Base-by-base conservation (phyloP, 2,797 vertebrate species). In the Crenuchus spilurus region DNA sequence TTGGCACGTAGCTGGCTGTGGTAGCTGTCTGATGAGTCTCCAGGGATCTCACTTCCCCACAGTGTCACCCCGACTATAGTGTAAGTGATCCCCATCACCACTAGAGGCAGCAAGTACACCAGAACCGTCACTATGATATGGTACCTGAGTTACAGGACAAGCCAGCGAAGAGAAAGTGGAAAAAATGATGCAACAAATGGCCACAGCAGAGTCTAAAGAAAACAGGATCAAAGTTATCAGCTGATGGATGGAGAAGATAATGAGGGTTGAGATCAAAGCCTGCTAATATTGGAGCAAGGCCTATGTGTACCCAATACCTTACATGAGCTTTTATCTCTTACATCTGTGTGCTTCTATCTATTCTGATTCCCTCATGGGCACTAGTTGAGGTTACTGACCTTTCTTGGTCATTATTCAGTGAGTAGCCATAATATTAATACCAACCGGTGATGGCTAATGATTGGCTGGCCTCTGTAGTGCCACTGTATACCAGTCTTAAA, bases 21-120 rank as follows among this genome's bases (percentile, higher is more conserved):
- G 6, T 95, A 95, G 69, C 92, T 95, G 80, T 95, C 72, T 26
- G 91, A 94, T 10, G 94, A 94, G 49, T 95, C 94, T 0, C 94
- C 95, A 20, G 95, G 95, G 83, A 96, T 94, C 80, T 92, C 92
- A 79, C 92, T 93, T 80, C 93, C 95, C 95, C 95, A 96, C 24
- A 96, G 90, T 0, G 92, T 95, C 72, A 93, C 82, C 79, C 94
- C 94, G 37, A 95, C 91, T 30, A 95, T 90, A 51, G 93, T 94
- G 68, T 96, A 96, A 46, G 94, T 93, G 82, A 94, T 86, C 1
- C 89, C 93, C 93, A 96, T 96, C 73, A 95, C 80, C 79, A 95
- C 89, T 74, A 96, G 78, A 10, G 95, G 95, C 68, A 95, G 93
- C 73, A 92, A 87, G 76, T 96, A 96, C 18, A 95, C 94, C 85